phyloP scores from a whole-genome alignment of 2,888 invertebrate genomes.

The Campopleginae sp. region DNA sequence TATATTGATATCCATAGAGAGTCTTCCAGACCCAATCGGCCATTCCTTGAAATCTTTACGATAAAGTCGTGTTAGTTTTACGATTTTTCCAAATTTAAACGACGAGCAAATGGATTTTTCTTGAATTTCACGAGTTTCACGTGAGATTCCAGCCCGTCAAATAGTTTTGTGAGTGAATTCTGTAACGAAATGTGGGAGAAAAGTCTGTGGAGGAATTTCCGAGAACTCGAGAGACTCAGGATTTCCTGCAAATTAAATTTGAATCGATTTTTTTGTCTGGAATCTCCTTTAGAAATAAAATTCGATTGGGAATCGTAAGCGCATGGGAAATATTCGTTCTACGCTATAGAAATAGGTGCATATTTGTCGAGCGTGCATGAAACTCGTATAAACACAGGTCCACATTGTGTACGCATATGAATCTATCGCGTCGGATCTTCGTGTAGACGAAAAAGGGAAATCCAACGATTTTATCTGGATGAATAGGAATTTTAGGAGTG shows the following conservation, averaged over 20 bases:
- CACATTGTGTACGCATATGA: background rate
- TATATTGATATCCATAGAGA: background rate
- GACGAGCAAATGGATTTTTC: background rate
- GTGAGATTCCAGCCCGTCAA: background rate
- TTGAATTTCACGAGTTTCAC: background rate
- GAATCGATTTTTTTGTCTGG: background rate
- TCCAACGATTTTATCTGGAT: constrained; percentile 50
- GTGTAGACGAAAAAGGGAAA: constrained; percentile 30
- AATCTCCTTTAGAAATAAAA: background rate
- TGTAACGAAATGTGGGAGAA: background rate
- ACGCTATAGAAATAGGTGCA: background rate
- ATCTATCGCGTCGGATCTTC: constrained; percentile 15
- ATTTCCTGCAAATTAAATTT: background rate
- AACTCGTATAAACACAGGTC: background rate
- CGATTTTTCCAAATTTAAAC: background rate
- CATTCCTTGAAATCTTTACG: no score
- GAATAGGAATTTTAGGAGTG: constrained; percentile 22
- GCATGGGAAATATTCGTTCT: background rate
- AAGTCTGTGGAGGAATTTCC: background rate
- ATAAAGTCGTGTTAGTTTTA: background rate
- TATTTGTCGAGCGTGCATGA: background rate
- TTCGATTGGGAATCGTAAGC: background rate
- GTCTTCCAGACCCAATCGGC: background rate
- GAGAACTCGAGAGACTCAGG: background rate
- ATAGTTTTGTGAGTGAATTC: background rate